Conservation (phyloP, 2,113 vertebrate species). For the Raja brachyura region DNA sequence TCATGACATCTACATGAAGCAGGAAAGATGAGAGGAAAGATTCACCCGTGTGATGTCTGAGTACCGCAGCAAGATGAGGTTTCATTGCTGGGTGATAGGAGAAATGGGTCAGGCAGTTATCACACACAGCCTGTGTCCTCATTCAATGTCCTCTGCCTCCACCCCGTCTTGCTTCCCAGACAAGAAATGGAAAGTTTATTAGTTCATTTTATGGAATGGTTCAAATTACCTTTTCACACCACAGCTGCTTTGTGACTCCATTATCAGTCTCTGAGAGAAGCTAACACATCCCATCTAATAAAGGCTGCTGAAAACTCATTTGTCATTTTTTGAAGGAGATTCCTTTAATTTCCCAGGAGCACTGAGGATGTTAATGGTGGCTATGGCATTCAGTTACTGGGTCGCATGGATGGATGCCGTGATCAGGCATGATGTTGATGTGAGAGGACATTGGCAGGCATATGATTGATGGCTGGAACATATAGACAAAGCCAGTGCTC, state of each 20-base stretch:
- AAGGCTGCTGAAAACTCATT: conserved; percentile 19
- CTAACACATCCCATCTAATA: conserved; percentile 12
- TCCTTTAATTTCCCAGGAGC: neutral
- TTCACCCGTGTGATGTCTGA: too few species aligned
- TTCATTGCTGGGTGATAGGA: neutral
- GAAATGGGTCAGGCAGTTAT: neutral
- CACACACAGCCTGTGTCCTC: neutral
- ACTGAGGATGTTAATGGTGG: neutral
- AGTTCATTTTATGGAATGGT: neutral
- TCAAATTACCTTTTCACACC: neutral
- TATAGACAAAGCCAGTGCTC: neutral
- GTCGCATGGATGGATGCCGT: neutral
- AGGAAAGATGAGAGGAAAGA: too few species aligned
- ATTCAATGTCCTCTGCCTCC: neutral
- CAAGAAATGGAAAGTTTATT: neutral
- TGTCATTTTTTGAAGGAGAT: neutral
- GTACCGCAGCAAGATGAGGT: too few species aligned
- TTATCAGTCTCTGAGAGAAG: neutral
- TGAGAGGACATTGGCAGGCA: neutral
- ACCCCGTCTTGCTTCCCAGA: neutral
- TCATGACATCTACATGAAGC: too few species aligned
- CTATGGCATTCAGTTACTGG: neutral
- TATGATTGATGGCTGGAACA: neutral
- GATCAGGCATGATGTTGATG: neutral
- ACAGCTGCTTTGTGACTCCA: conserved; percentile 15